These are phyloP conservation scores for Troides helena DNA, from an alignment of 2,888 invertebrate genomes.

Conservation along the genomic window DNA sequence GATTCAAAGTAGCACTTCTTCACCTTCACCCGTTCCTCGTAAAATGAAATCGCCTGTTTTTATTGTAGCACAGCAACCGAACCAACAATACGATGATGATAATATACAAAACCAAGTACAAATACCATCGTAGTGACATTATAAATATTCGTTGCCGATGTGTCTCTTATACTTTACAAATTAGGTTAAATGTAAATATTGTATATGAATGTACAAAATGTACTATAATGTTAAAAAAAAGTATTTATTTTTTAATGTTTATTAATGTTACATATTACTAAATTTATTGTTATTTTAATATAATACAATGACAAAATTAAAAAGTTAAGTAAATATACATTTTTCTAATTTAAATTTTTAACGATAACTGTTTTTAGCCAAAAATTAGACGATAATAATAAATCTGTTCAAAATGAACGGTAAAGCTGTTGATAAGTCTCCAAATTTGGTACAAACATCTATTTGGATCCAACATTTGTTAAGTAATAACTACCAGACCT, in stretches of 20 bases:
- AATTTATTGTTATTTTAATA: too few relatives aligned
- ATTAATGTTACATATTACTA: slow-evolving; percentile 2
- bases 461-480: slow-evolving; percentile 21
- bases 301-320: too few relatives aligned
- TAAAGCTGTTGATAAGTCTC: background rate
- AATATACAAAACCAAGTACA: slow-evolving; percentile 52
- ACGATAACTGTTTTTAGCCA: too few relatives aligned
- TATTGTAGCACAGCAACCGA: slow-evolving; percentile 51
- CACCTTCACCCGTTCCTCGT: slow-evolving; percentile 49
- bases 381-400: too few relatives aligned
- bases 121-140: slow-evolving; percentile 19
- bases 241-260: background rate
- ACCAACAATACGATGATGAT: slow-evolving; percentile 56
- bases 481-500: slow-evolving; percentile 10
- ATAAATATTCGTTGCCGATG: background rate
- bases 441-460: slow-evolving; percentile 11
- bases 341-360: too few relatives aligned
- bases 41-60: slow-evolving; percentile 61
- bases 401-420: background rate
- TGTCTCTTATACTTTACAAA: background rate
- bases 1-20: slow-evolving; percentile 49
- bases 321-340: too few relatives aligned
- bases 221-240: background rate
- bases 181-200: slow-evolving; percentile 1
- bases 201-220: background rate